Conservation (phyloP, 2,888 invertebrate species). For the Globia sparganii region DNA sequence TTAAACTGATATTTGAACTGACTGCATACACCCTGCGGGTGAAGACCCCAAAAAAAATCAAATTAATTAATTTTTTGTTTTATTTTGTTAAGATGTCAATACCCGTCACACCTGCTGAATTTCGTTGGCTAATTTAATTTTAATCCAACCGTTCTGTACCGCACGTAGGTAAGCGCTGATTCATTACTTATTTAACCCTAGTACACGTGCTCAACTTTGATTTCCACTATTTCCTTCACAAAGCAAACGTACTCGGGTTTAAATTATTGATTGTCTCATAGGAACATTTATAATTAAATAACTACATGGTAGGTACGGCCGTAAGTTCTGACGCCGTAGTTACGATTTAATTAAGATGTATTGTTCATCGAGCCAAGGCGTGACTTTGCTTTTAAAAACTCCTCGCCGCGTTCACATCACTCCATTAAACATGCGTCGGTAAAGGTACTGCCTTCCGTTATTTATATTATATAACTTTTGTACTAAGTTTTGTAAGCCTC, state of each 20-base stretch:
- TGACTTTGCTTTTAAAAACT: constrained; percentile 86
- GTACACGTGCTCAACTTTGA: constrained; percentile 68
- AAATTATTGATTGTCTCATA: constrained; percentile 77
- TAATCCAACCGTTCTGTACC: constrained; percentile 72
- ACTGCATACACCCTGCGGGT: background rate
- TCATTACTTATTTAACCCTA: constrained; percentile 75
- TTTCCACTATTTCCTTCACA: constrained; percentile 62
- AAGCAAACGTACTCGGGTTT: constrained; percentile 64
- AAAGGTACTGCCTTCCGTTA: constrained; percentile 72
- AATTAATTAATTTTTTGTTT: background rate
- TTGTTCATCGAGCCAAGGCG: constrained; percentile 83
- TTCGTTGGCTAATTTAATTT: constrained; percentile 47
- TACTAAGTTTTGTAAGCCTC: constrained; percentile 50
- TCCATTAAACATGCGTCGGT: constrained; percentile 75
- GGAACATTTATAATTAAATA: constrained; percentile 82
- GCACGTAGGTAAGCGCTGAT: constrained; percentile 69
- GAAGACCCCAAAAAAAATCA: background rate
- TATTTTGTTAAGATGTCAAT: background rate
- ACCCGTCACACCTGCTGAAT: background rate
- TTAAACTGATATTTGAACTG: background rate
- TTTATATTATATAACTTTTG: constrained; percentile 72
- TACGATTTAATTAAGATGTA: constrained; percentile 87
- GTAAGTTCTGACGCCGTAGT: constrained; percentile 76
- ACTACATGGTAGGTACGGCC: constrained; percentile 79
- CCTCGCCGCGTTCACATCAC: constrained; percentile 77